Evolutionary conservation across 2,888 invertebrate species (phyloP), one percentile per base, ranked within the genome.

Genomic region (Leptarthrus brevirostris): DNA sequence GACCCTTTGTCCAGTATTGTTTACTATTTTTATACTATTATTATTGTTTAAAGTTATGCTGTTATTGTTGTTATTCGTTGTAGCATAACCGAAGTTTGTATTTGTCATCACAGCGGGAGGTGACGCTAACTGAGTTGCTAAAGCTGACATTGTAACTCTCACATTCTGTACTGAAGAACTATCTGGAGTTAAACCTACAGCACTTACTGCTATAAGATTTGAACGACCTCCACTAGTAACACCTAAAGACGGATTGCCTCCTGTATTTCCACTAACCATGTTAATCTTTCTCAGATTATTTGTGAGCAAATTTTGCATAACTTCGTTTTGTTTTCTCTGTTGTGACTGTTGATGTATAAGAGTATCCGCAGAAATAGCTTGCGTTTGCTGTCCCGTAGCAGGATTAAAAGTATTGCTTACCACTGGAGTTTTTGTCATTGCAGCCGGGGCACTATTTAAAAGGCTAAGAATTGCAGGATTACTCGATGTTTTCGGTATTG

Each of bases 391-490:
- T 30, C 74, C 74, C 5, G 82, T 81, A 1, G 81, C 79, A 12
- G 82, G 80, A 2, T 82, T 83, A 56, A 84, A 80, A 76, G 85
- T 82, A 81, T 86, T 82, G 83, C 83, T 81, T 74, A 87, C 87
- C 52, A 87, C 87, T 8, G 88, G 87, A 44, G 87, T 86, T 79
- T 89, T 91, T 2, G 90, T 90, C 89, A 89, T 89, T 74, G 91
- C 91, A 74, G 92, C 91, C 49, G 93, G 92, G 24, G 92, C 91
- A 81, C 92, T 93, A 83, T 93, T 93, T 75, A 93, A 83, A 71
- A 93, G 84, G 84, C 92, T 93, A 76, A 92, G 87, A 80, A 93
- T 93, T 8, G 93, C 91, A 1, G 93, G 90, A 82, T 93, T 92
- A 77, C 76, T 74, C 73, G 76, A 56, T 74, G 73, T 44, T 26